These are phyloP conservation scores for Elysia crispata DNA, from an alignment of 2,888 invertebrate species.

Conservation along the genomic window DNA sequence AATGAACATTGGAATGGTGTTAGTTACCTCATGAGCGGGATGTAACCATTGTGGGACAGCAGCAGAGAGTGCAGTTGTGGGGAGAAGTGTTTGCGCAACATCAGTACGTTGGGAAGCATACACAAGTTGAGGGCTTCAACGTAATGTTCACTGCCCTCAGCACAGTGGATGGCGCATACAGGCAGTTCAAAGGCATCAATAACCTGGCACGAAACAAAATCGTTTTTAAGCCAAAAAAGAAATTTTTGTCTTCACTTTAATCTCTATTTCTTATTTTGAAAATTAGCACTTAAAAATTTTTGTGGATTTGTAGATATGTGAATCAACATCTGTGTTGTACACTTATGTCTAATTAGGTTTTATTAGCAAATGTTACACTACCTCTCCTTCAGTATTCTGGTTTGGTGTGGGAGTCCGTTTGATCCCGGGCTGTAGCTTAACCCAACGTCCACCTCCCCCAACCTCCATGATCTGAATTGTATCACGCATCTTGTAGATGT, in stretches of 20 bases:
- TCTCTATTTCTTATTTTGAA: no score
- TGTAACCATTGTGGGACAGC: conserved; percentile 85
- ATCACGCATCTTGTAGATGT: conserved; percentile 83
- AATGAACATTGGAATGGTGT: no score
- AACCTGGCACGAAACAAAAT: conserved; percentile 9
- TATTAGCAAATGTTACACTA: no score
- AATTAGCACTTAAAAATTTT: no score
- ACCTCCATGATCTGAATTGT: conserved; percentile 85
- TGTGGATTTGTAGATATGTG: no score
- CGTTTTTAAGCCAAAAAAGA: no score
- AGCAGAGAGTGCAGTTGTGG: conserved; percentile 84
- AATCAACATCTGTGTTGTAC: no score
- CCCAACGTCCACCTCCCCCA: conserved; percentile 83
- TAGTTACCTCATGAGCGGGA: conserved; percentile 87
- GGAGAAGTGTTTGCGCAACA: conserved; percentile 82
- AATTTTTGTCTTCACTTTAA: no score
- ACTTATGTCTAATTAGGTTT: neutral
- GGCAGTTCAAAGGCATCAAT: conserved; percentile 77
- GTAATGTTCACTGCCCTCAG: conserved; percentile 82
- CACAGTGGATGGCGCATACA: conserved; percentile 84
- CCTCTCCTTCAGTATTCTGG: conserved; percentile 56
- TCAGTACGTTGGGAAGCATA: conserved; percentile 81
- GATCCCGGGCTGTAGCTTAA: conserved; percentile 79
- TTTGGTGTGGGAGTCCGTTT: conserved; percentile 54
- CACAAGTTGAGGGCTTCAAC: conserved; percentile 85